Conservation (phyloP, 1,140 invertebrate species). For the Drosophila bocqueti region DNA sequence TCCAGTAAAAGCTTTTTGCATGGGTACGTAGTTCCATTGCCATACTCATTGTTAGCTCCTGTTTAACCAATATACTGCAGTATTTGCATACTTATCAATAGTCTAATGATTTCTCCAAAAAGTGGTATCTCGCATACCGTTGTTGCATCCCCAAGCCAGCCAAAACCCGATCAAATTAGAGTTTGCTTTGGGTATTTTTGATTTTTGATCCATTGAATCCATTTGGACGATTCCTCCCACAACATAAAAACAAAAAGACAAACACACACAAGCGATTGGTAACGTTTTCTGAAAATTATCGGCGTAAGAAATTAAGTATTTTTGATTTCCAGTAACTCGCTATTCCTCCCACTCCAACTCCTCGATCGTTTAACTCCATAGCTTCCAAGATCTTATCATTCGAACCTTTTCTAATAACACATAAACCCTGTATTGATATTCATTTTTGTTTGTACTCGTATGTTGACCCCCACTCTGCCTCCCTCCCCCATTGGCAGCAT, state of each 20-base stretch:
- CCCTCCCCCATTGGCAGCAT: conserved; percentile 54
- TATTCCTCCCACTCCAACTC: background rate
- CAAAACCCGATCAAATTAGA: conserved; percentile 36
- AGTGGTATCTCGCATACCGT: conserved; percentile 27
- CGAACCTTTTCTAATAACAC: conserved; percentile 27
- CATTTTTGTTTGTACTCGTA: conserved; percentile 28
- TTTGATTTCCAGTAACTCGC: conserved; percentile 53
- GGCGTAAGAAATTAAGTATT: conserved; percentile 55
- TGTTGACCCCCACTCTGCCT: conserved; percentile 16
- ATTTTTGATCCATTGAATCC: conserved; percentile 53
- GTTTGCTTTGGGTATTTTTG: conserved; percentile 54
- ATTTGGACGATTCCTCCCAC: conserved; percentile 58
- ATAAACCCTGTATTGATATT: conserved; percentile 26
- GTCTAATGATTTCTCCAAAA: conserved; percentile 63
- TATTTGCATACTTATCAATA: conserved; percentile 33
- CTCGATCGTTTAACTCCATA: conserved; percentile 17
- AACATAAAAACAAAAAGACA: conserved; percentile 19
- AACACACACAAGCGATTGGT: conserved; percentile 69
- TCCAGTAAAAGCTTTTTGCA: conserved; percentile 85
- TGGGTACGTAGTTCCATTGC: conserved; percentile 87
- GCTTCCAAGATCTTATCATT: conserved; percentile 9
- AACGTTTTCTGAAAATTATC: conserved; percentile 53
- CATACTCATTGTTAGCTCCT: conserved; percentile 58
- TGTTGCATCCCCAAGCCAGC: conserved; percentile 32
- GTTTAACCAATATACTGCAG: conserved; percentile 34